Evolutionary conservation across 2,797 vertebrate genomes (phyloP).

Genomic region (Coregonus ussuriensis): DNA sequence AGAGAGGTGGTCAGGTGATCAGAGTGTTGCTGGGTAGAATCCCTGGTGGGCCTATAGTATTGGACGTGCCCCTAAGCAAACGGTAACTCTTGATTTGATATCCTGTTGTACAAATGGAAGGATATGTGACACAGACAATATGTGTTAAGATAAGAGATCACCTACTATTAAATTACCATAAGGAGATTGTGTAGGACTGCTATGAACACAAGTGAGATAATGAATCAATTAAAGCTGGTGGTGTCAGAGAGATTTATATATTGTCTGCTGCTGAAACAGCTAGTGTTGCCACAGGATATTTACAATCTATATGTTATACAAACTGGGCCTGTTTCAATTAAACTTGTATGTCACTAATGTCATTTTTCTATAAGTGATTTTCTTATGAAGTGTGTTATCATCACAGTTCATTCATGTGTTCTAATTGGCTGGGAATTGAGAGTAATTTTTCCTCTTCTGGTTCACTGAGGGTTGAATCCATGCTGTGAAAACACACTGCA

Average conservation of each 20-base stretch:
- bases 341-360: too few relatives aligned
- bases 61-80: neutral
- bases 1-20: neutral
- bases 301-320: too few relatives aligned
- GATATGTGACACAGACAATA: slow-evolving; percentile 21
- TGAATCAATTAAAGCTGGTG: too few relatives aligned
- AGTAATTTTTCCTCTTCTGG: neutral
- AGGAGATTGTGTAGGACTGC: too few relatives aligned
- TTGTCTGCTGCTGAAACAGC: too few relatives aligned
- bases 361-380: too few relatives aligned
- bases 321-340: too few relatives aligned
- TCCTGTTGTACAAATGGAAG: neutral
- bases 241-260: too few relatives aligned
- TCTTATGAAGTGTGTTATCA: too few relatives aligned
- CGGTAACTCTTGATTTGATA: slow-evolving; percentile 13
- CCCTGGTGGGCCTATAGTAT: slow-evolving; percentile 25
- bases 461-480: slow-evolving; percentile 18
- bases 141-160: slow-evolving; percentile 31
- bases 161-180: slow-evolving; percentile 13
- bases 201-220: too few relatives aligned
- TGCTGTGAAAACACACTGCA: slow-evolving; percentile 28
- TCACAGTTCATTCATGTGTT: neutral
- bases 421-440: slow-evolving; percentile 43
- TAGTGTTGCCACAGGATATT: too few relatives aligned
- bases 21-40: slow-evolving; percentile 17